Base-by-base conservation (phyloP, 2,888 invertebrate genomes). In the Gari tellinella region DNA sequence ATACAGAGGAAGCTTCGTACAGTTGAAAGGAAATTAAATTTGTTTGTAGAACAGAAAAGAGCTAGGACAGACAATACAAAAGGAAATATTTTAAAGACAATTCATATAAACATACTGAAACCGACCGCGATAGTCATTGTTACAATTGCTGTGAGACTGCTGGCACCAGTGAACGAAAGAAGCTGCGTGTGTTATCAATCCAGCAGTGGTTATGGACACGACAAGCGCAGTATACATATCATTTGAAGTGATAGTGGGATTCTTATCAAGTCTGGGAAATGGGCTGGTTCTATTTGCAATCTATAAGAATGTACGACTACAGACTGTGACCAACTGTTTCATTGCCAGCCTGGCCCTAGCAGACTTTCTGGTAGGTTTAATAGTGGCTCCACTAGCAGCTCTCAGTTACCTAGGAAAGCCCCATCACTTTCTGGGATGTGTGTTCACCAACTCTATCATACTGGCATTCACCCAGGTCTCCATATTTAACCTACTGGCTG, bases 401-500 rank as follows among this genome's bases (percentile, higher is more conserved):
- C 68, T 86, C 1, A 83, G 83, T 49, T 87, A 80, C 64, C 67
- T 82, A 5, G 88, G 88, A 14, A 60, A 87, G 17, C 87, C 88
- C 14, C 52, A 67, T 12, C 49, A 88, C 49, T 88, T 87, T 56
- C 79, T 85, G 25, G 87, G 88, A 45, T 90, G 90, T 75, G 84
- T 89, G 10, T 83, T 91, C 48, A 84, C 89, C n/a, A 91, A 90
- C 72, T 86, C 87, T 2, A 74, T 87, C 17, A 82, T 91, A 21
- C 82, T 91, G 21, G 80, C 90, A 38, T 83, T 90, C 60, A 91
- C 91, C 3, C 90, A 91, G 69, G 86, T 89, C 51, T 90, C 90
- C 25, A 89, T 91, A 45, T 89, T 91, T 48, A 89, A 88, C 58
- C 81, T 91, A 40, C 74, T 90, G 23, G 86, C 85, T 2, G 87